Conservation (phyloP, 2,888 invertebrate species). For the Copidosoma aretas region DNA sequence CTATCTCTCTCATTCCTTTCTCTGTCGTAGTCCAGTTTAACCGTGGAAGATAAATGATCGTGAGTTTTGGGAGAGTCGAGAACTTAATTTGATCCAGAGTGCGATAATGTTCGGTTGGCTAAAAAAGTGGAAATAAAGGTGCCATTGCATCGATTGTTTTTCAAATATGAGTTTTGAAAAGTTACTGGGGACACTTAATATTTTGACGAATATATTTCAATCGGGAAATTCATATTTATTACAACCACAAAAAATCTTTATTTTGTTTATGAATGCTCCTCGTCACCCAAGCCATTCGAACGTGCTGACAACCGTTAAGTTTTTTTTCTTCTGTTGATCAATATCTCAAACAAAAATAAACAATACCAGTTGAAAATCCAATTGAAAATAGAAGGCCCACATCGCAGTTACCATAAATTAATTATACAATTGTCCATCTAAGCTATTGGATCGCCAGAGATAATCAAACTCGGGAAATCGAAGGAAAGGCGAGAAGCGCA, state of each 20-base stretch:
- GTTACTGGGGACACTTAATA: too few species aligned
- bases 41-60: background rate
- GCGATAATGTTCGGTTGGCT: slow-evolving; percentile 46
- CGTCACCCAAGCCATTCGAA: too few species aligned
- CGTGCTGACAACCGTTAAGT: too few species aligned
- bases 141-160: too few species aligned
- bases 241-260: too few species aligned
- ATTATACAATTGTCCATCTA: background rate
- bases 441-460: background rate
- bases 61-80: slow-evolving; percentile 23
- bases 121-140: slow-evolving; percentile 4
- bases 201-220: too few species aligned
- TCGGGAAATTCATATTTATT: too few species aligned
- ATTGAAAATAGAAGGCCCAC: slow-evolving; percentile 28
- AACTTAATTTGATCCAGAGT: slow-evolving; percentile 52
- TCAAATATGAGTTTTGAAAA: too few species aligned
- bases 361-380: too few species aligned
- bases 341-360: too few species aligned
- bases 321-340: too few species aligned
- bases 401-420: slow-evolving; percentile 36
- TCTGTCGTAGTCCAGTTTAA: background rate
- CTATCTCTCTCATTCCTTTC: background rate
- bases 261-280: too few species aligned
- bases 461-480: slow-evolving; percentile 8
- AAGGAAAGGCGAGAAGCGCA: slow-evolving; percentile 1